phyloP scores from a whole-genome alignment of 2,888 invertebrate species.

The Anoplius nigerrimus region DNA sequence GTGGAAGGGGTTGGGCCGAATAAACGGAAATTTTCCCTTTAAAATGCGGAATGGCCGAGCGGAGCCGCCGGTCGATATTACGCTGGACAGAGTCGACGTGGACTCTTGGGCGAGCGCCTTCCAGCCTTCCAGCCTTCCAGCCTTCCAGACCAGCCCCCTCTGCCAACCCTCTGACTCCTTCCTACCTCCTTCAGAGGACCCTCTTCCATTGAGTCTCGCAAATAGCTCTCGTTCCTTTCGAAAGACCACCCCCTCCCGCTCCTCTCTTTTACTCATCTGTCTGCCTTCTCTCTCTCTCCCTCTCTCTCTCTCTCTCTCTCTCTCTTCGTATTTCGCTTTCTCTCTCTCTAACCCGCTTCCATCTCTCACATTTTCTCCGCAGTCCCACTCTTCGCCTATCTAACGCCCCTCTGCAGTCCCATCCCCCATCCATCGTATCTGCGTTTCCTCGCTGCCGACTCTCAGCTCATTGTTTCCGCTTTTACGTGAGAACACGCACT shows the following conservation, averaged over 20 bases:
- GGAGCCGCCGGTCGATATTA: conserved; percentile 64
- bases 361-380: conserved; percentile 24
- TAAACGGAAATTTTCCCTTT: conserved; percentile 74
- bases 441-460: too few species aligned
- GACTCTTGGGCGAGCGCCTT: conserved; percentile 5
- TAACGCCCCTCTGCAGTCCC: background rate
- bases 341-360: conserved; percentile 5
- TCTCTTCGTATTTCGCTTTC: too few species aligned
- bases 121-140: background rate
- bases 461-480: too few species aligned
- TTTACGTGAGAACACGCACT: too few species aligned
- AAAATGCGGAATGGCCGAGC: conserved; percentile 72
- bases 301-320: too few species aligned
- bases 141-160: background rate
- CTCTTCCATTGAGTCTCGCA: conserved; percentile 67
- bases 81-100: conserved; percentile 28
- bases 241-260: too few species aligned
- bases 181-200: conserved; percentile 44
- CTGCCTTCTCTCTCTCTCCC: background rate
- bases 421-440: background rate
- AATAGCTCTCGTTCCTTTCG: conserved; percentile 59
- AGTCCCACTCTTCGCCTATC: conserved; percentile 30
- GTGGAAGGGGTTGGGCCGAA: conserved; percentile 59
- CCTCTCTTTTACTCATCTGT: too few species aligned
- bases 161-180: conserved; percentile 21